These are phyloP conservation scores for Apis cerana DNA, from an alignment of 1,140 invertebrate species.

Conservation along the genomic window DNA sequence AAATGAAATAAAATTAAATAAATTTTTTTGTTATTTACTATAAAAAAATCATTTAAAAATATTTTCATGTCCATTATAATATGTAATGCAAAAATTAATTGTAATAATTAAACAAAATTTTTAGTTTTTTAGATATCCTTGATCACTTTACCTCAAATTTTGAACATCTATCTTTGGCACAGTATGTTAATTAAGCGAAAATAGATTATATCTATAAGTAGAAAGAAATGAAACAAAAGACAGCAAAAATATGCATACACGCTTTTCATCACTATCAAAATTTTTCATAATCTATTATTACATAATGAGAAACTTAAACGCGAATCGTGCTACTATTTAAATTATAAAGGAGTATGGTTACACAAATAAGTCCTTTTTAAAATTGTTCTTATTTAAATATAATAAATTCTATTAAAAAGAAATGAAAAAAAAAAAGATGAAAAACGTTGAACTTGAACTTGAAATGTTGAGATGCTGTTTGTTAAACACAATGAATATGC, in stretches of 20 bases:
- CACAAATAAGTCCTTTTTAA: background rate
- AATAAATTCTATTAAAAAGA: slow-evolving; percentile 22
- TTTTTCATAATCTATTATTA: slow-evolving; percentile 9
- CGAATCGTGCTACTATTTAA: slow-evolving; percentile 13
- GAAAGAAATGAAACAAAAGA: slow-evolving; percentile 46
- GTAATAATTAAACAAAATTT: slow-evolving; percentile 64
- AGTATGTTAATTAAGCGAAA: slow-evolving; percentile 67
- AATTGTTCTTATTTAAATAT: slow-evolving; percentile 29
- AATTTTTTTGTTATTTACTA: slow-evolving; percentile 7
- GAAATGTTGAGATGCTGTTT: slow-evolving; percentile 42
- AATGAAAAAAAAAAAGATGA: slow-evolving; percentile 1
- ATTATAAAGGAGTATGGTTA: slow-evolving; percentile 24
- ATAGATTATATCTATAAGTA: slow-evolving; percentile 55
- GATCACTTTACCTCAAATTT: slow-evolving; percentile 71
- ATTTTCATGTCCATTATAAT: slow-evolving; percentile 25
- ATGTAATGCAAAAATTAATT: slow-evolving; percentile 40
- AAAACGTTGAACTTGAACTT: background rate
- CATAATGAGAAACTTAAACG: slow-evolving; percentile 11
- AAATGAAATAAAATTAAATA: slow-evolving; percentile 24
- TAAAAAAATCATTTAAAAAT: slow-evolving; percentile 34
- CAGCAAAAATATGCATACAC: slow-evolving; percentile 52
- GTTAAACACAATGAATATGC: slow-evolving; percentile 40
- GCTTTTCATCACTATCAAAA: slow-evolving; percentile 11
- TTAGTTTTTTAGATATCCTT: slow-evolving; percentile 58
- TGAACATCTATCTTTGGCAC: slow-evolving; percentile 78